Conservation (phyloP, 2,113 vertebrate genomes). For the Prolemur simus region DNA sequence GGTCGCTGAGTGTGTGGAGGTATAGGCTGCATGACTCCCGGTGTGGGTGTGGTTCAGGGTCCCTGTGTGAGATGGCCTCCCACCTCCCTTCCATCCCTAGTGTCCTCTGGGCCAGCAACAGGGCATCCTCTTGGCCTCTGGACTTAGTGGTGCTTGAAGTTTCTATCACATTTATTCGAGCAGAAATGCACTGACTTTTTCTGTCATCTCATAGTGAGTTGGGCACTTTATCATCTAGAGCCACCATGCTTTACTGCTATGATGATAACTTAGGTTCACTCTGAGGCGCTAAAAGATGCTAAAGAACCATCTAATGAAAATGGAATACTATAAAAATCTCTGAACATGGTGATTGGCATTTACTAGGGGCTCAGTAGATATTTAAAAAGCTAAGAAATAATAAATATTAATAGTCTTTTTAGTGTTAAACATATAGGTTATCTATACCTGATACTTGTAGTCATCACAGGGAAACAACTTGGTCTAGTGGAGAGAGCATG, state of each 20-base stretch:
- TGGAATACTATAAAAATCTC: background rate
- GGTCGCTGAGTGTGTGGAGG: background rate
- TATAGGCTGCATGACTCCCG: background rate
- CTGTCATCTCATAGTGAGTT: background rate
- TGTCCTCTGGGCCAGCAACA: background rate
- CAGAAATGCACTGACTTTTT: background rate
- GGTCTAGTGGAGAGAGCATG: background rate
- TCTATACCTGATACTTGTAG: background rate
- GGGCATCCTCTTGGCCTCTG: background rate
- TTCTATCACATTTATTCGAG: background rate
- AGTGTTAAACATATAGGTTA: background rate
- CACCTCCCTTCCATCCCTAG: background rate
- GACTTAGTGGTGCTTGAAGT: background rate
- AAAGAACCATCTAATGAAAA: background rate
- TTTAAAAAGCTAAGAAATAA: background rate
- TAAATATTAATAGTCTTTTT: background rate
- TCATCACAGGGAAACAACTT: background rate
- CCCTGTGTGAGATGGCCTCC: no score
- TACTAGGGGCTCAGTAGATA: background rate
- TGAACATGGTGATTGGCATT: background rate
- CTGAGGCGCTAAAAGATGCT: background rate
- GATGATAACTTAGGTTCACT: background rate
- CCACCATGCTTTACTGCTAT: background rate
- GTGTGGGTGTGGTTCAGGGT: background rate
- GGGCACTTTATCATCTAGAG: background rate